Percentiles rank a stretch among this genome's conserved stretches.
phyloP scores from a whole-genome alignment of 2,113 vertebrate genomes.

The Cavia porcellus region DNA sequence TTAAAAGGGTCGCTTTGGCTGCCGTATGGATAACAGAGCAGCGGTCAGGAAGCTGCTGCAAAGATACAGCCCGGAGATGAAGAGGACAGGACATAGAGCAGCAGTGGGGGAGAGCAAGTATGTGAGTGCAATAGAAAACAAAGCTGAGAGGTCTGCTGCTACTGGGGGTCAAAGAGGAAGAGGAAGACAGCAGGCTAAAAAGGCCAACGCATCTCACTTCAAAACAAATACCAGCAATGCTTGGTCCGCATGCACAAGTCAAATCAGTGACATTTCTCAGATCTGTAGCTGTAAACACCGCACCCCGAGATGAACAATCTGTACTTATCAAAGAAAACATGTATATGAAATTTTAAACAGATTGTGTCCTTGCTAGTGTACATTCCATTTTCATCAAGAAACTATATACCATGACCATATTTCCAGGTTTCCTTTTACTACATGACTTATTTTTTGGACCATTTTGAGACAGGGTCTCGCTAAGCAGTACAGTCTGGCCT shows the following conservation, averaged over 20 bases:
- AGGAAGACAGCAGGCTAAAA: neutral
- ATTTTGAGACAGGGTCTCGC: too few relatives aligned
- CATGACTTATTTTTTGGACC: neutral
- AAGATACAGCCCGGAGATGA: neutral
- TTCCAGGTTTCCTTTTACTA: conserved; percentile 5
- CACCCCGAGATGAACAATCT: neutral
- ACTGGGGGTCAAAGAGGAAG: neutral
- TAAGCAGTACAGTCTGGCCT: too few relatives aligned
- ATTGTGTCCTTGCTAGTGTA: neutral
- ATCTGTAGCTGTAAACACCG: neutral
- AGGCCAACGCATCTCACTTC: neutral
- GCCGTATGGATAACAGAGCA: neutral
- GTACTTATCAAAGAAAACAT: neutral
- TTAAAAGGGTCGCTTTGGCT: neutral
- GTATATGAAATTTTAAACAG: neutral
- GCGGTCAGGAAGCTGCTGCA: neutral
- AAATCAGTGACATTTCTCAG: neutral
- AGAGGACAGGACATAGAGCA: neutral
- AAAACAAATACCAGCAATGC: neutral
- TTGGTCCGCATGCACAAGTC: neutral
- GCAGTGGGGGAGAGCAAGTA: neutral
- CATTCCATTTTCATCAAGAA: neutral
- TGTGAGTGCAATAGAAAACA: neutral
- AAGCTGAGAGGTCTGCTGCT: neutral
- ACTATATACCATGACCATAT: neutral